Evolutionary conservation across 2,113 vertebrate genomes (phyloP), one percentile per base, ranked within the genome.

Genomic region (Larimichthys polyactis): DNA sequence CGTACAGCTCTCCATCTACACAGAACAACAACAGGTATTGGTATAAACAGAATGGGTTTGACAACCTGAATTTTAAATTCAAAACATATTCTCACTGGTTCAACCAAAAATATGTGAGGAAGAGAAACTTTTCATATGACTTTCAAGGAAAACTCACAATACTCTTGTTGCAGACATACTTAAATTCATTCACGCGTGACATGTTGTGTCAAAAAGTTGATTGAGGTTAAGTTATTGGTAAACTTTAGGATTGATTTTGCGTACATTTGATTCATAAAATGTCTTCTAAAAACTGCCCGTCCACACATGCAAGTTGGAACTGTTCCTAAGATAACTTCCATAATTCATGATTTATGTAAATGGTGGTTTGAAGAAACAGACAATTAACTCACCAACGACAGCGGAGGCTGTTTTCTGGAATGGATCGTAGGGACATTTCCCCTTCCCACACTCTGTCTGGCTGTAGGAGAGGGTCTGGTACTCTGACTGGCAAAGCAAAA

Each of bases 401-500:
- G 94, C 88, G 0, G 95, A 94, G 32, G 95, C 95, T 0, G 95
- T 95, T 84, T 91, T 95, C 89, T 96, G 96, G n/a, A 93, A 90
- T 0, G 96, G 96, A 75, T 96, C 94, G 0, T 95, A 96, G 0
- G 96, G 95, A 90, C 95, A 95, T 87, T 96, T 96, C 15, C 96
- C 96, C 79, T 95, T 96, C 22, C 96, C 96, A 43, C 95, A 94
- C 76, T 96, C 95, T 11, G 95, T 96, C 83, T 95, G 94, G 44
- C 92, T 54, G 46, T 93, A 92, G 76, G 86, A 87, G 5, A 96
- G 79, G 14, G 88, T 90, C 86, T 95, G 94, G 58, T 93, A 88
- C 54, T 95, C 95, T 22, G 84, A 90, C 95, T 96, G 89, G 14
- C 64, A 82, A 75, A 80, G 14, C n/a, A 59, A 83, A 78, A 78